Percentiles rank a stretch among this genome's conserved stretches.
Evolutionary conservation across 2,888 invertebrate genomes (phyloP).

Genomic region (Agapostemon virescens): DNA sequence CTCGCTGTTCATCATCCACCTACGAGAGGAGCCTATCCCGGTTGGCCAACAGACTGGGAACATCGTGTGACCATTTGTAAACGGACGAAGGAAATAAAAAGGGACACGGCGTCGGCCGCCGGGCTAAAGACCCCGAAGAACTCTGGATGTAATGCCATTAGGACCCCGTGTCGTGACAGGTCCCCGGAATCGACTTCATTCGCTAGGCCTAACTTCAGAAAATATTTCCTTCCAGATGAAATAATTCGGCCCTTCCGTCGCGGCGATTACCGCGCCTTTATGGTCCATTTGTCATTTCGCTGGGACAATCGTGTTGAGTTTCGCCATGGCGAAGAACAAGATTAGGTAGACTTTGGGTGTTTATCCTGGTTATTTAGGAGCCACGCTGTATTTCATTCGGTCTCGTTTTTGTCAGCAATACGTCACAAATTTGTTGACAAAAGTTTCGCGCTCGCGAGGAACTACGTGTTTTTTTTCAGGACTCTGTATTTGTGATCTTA

Average conservation of each 20-base stretch:
- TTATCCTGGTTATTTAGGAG: background rate
- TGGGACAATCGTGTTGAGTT: background rate
- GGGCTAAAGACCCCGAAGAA: constrained; percentile 53
- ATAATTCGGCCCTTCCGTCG: background rate
- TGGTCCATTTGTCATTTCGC: background rate
- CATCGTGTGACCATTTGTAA: constrained; percentile 62
- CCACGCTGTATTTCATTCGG: too few relatives aligned
- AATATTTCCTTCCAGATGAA: background rate
- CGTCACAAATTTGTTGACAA: too few relatives aligned
- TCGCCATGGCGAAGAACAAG: background rate
- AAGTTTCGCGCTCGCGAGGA: too few relatives aligned
- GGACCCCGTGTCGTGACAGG: constrained; percentile 68
- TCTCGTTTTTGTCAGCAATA: too few relatives aligned
- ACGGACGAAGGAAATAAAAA: constrained; percentile 29
- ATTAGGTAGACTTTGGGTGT: background rate
- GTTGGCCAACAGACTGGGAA: constrained; percentile 34
- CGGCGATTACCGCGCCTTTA: background rate
- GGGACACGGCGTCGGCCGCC: constrained; percentile 18
- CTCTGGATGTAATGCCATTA: constrained; percentile 70
- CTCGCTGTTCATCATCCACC: constrained; percentile 49
- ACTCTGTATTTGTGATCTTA: too few relatives aligned
- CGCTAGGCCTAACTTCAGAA: background rate
- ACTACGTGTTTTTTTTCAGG: too few relatives aligned
- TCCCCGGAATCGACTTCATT: constrained; percentile 57
- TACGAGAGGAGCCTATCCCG: constrained; percentile 18